Evolutionary conservation across 2,888 invertebrate genomes (phyloP).

Genomic region (Adelphocoris suturalis): DNA sequence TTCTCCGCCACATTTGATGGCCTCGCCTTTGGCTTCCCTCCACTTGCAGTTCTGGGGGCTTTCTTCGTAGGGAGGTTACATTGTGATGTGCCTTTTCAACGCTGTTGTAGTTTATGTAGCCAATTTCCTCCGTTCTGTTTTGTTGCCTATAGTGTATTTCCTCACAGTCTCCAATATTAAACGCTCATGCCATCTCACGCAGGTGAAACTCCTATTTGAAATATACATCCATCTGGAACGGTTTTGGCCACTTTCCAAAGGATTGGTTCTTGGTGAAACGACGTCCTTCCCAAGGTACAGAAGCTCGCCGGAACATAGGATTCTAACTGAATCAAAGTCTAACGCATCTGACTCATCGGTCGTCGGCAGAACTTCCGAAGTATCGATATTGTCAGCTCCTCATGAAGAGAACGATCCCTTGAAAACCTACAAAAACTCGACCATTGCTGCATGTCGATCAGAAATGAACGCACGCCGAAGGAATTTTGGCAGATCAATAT

Average conservation of each 20-base stretch:
- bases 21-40: no score
- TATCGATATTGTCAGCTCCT: neutral
- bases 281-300: neutral
- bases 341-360: neutral
- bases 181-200: no score
- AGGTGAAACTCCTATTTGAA: constrained; percentile 42
- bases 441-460: constrained; percentile 4
- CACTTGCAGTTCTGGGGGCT: no score
- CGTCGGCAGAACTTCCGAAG: neutral
- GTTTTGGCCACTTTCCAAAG: constrained; percentile 17
- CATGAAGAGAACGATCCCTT: neutral
- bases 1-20: no score
- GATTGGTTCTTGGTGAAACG: neutral
- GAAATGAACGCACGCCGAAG: constrained; percentile 29
- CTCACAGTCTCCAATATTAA: no score
- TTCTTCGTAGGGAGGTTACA: no score
- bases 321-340: neutral
- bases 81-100: no score
- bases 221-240: constrained; percentile 15
- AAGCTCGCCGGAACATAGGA: neutral
- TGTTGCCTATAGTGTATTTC: no score
- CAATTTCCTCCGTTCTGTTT: no score
- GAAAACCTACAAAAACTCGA: neutral
- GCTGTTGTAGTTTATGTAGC: no score
- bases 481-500: neutral